Base-by-base conservation (phyloP, 1,140 invertebrate genomes). In the Oedothorax gibbosus region DNA sequence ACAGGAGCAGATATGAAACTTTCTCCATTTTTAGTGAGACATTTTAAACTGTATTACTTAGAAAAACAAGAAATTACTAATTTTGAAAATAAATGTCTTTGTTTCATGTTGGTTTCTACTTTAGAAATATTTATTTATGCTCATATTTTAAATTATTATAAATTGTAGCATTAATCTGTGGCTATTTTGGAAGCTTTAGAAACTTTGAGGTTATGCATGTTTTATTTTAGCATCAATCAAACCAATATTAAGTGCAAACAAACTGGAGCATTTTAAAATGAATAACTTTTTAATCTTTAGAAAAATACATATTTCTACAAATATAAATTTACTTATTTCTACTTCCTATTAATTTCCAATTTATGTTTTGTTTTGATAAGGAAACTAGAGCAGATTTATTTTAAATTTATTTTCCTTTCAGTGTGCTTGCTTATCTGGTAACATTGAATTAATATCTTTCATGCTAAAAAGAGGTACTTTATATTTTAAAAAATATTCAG, bases 401-500 rank as follows among this genome's bases (percentile, higher is more conserved):
- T 2, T 2, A 35, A 35, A 35, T 35, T 35, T 60, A 60, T 60
- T 60, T 12, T 8, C 21, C 9, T 69, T 71, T 18, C 69, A 75
- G 72, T 75, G 72, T 60, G 54, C 72, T 57, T 75, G 72, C 7
- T 57, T 75, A n/a, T 57, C 51, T 56, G 71, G 54, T 21, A 75
- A 75, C 57, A 21, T 56, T 57, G 21, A 57, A 51, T 75, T 75
- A 10, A n/a, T 75, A 75, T 14, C 20, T 9, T 75, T 75, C 8
- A 15, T 75, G 54, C 49, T 75, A 14, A 56, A 35, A 21, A 75
- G 10, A 60, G 71, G 71, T 73, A 66, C 7, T 35, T 35, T 35
- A 35, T 35, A 5, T 35, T 35, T 35, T 35, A 35, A 35, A 35
- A 35, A 35, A 35, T n/a, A n/a, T n/a, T n/a, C n/a, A n/a, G n/a